Evolutionary conservation across 1,140 invertebrate genomes (phyloP).

Genomic region (Oedothorax gibbosus): DNA sequence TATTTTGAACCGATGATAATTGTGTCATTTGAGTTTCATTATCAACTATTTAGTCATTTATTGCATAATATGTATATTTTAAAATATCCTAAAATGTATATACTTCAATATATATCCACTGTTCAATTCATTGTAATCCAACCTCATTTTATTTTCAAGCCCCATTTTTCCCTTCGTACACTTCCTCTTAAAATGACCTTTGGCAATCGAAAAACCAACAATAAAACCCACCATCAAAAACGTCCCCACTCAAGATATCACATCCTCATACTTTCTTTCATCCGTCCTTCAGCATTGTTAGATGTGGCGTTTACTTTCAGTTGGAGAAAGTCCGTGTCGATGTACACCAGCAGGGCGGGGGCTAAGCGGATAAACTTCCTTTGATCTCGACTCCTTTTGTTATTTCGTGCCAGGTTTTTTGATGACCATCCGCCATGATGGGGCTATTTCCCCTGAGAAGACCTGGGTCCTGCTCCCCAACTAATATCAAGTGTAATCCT

Average conservation of each 20-base stretch:
- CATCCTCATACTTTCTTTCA: conserved; percentile 51
- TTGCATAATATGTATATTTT: too few species aligned
- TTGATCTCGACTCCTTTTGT: conserved; percentile 51
- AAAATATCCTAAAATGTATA: too few species aligned
- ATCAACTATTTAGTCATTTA: too few species aligned
- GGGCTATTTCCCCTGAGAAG: conserved; percentile 52
- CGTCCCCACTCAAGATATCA: conserved; percentile 17
- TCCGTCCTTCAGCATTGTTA: conserved; percentile 26
- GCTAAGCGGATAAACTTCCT: conserved; percentile 57
- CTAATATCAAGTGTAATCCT: conserved; percentile 60
- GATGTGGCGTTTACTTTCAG: conserved; percentile 50
- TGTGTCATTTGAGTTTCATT: too few species aligned
- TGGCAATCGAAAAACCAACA: too few species aligned
- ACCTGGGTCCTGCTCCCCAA: conserved; percentile 32
- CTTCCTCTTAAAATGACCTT: too few species aligned
- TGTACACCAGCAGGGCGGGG: not conserved
- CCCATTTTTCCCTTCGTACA: too few species aligned
- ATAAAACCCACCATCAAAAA: not conserved
- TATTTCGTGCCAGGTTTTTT: conserved; percentile 60
- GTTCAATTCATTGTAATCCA: too few species aligned
- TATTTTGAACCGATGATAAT: too few species aligned
- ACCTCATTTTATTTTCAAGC: too few species aligned
- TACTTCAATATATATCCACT: too few species aligned
- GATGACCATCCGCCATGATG: conserved; percentile 54
- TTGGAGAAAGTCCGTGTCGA: conserved; percentile 27